phyloP scores from a whole-genome alignment of 1,140 invertebrate genomes.

The Pogonomyrmex barbatus region DNA sequence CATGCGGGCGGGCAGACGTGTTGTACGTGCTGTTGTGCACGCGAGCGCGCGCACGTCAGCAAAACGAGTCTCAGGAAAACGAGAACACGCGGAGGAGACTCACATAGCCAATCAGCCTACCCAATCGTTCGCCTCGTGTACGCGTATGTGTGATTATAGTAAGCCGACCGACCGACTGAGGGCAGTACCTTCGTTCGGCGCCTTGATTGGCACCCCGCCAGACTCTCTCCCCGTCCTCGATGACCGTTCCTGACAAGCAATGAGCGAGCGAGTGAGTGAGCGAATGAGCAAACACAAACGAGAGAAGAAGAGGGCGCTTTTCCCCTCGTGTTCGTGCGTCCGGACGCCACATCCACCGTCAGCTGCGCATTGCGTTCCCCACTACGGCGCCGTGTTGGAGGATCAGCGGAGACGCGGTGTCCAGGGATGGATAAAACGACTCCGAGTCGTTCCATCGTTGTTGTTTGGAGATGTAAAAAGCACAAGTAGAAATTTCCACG shows the following conservation, averaged over 20 bases:
- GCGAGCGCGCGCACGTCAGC: conserved; percentile 38
- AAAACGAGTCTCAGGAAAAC: conserved; percentile 72
- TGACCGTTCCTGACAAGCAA: conserved; percentile 50
- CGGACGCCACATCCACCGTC: conserved; percentile 50
- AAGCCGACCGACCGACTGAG: conserved; percentile 76
- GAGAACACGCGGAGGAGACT: conserved; percentile 75
- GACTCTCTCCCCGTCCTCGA: conserved; percentile 28
- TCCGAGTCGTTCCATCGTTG: not conserved
- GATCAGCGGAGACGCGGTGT: conserved; percentile 27
- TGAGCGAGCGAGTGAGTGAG: conserved; percentile 14
- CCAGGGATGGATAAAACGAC: conserved; percentile 56
- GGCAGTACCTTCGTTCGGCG: conserved; percentile 78
- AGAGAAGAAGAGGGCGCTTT: not conserved
- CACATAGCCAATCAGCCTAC: conserved; percentile 62
- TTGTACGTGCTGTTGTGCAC: conserved; percentile 1
- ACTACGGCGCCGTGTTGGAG: conserved; percentile 13
- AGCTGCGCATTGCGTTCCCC: conserved; percentile 51
- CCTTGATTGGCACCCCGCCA: conserved; percentile 53
- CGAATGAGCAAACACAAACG: not conserved
- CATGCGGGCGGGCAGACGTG: conserved; percentile 40
- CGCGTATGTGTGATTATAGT: conserved; percentile 75
- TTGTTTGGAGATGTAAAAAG: not conserved
- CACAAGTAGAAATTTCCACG: not conserved
- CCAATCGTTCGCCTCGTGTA: conserved; percentile 61
- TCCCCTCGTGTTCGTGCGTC: conserved; percentile 39